These are phyloP conservation scores for Gari tellinella DNA, from an alignment of 2,888 invertebrate species.

Conservation along the genomic window DNA sequence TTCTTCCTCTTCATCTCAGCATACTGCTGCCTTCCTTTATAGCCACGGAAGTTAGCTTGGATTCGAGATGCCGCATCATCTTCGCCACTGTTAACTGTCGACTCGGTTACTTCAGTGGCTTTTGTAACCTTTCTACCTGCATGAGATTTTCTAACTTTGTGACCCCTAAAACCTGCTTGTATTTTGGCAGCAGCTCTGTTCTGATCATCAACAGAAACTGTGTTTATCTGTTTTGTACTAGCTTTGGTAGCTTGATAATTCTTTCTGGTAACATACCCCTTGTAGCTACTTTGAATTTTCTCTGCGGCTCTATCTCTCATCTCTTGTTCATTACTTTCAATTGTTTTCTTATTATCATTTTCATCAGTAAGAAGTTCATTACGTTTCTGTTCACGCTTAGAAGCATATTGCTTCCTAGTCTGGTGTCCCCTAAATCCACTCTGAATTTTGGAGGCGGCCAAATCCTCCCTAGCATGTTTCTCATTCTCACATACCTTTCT, in stretches of 20 bases:
- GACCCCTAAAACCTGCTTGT: conserved; percentile 45
- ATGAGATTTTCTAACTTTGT: conserved; percentile 26
- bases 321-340: conserved; percentile 9
- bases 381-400: conserved; percentile 1
- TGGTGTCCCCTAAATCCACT: conserved; percentile 44
- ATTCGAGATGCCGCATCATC: conserved; percentile 41
- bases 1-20: conserved; percentile 1
- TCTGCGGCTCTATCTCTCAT: conserved; percentile 41
- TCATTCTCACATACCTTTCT: conserved; percentile 33
- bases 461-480: conserved; percentile 15
- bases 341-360: conserved; percentile 9
- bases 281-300: conserved; percentile 51
- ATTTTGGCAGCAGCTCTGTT: conserved; percentile 34
- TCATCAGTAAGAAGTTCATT: conserved; percentile 14
- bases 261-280: conserved; percentile 50
- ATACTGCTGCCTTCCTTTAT: conserved; percentile 39
- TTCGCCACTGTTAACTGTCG: neutral
- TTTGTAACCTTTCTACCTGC: conserved; percentile 14
- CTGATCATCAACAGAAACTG: neutral
- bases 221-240: neutral
- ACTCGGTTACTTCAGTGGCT: neutral
- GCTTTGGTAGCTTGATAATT: neutral
- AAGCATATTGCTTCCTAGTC: conserved; percentile 30
- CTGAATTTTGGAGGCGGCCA: conserved; percentile 44
- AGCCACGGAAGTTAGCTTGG: conserved; percentile 46